Evolutionary conservation across 1,140 invertebrate genomes (phyloP), one percentile per base, ranked within the genome.

Genomic region (Halesus radiatus): DNA sequence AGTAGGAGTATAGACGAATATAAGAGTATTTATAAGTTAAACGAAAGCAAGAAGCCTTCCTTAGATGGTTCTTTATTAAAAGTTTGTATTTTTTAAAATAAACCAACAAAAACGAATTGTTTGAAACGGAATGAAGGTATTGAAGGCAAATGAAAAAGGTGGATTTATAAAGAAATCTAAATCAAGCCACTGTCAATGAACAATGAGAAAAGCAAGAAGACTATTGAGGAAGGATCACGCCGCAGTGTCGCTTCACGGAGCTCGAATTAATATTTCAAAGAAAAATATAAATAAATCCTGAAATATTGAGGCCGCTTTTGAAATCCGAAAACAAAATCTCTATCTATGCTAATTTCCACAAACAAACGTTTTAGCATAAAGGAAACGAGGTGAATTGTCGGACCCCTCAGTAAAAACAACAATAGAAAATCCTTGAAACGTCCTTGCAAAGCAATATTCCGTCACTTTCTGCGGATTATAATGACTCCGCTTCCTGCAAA

Each of bases 341-440:
- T 75, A 80, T 80, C 78, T 66, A 80, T 80, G 78, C 68, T 80
- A 80, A 80, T 80, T 64, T 68, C 0, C 37, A 80, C 53, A 74
- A 80, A 80, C 78, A 80, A 75, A 64, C 68, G 56, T 64, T 80
- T 80, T 75, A 80, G 37, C 66, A 70, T 70, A 70, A 77, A 77
- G 60, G 56, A 75, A 75, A 32, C 53, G 75, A 45, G 62, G 56
- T 26, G n/a, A 18, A 62, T 62, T 26, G 54, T 45, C 22, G 23
- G 22, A 23, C 37, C 37, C 37, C 13, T 22, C 32, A 78, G 68
- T 68, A 78, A 29, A 64, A 78, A 70, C 37, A 77, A 78, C 76
- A 78, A 78, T 53, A 68, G 76, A 18, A 78, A 78, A 78, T 68
- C 26, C n/a, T 53, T 22, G 60, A 26, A 54, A 72, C 32, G 62